Evolutionary conservation across 2,113 vertebrate genomes (phyloP).

Genomic region (Mola mola): DNA sequence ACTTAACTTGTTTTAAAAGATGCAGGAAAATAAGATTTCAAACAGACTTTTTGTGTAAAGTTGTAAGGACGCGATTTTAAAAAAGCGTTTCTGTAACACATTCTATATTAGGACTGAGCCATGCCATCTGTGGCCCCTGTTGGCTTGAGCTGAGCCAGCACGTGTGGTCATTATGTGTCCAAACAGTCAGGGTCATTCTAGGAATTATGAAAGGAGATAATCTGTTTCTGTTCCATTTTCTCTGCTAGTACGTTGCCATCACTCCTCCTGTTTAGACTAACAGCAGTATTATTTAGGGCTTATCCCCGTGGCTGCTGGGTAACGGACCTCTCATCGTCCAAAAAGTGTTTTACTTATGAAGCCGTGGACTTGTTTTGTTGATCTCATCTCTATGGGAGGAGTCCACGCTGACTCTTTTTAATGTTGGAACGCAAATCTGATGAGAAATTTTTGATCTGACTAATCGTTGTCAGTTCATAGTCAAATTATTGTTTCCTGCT

Average conservation of each 20-base stretch:
- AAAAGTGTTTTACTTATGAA: background rate
- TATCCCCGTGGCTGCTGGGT: slow-evolving; percentile 18
- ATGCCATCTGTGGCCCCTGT: background rate
- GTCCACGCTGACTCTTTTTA: no score
- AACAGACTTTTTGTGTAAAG: no score
- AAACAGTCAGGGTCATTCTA: slow-evolving; percentile 38
- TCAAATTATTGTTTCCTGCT: no score
- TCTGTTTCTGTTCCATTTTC: slow-evolving; percentile 71
- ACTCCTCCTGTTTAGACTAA: slow-evolving; percentile 51
- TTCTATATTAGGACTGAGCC: background rate
- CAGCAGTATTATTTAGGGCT: slow-evolving; percentile 21
- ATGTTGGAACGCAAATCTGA: no score
- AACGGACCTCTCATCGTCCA: background rate
- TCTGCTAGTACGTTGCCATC: slow-evolving; percentile 46
- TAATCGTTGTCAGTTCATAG: no score
- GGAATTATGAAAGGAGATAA: slow-evolving; percentile 70
- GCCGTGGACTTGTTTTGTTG: background rate
- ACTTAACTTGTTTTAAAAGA: no score
- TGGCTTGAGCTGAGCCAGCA: background rate
- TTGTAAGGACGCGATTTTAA: no score
- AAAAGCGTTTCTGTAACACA: background rate
- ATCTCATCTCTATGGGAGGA: no score
- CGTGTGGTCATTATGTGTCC: slow-evolving; percentile 16
- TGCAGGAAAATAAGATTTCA: no score
- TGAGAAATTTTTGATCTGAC: no score